Conservation (phyloP, 2,113 vertebrate species). For the Cyphomyrus plagiostoma region DNA sequence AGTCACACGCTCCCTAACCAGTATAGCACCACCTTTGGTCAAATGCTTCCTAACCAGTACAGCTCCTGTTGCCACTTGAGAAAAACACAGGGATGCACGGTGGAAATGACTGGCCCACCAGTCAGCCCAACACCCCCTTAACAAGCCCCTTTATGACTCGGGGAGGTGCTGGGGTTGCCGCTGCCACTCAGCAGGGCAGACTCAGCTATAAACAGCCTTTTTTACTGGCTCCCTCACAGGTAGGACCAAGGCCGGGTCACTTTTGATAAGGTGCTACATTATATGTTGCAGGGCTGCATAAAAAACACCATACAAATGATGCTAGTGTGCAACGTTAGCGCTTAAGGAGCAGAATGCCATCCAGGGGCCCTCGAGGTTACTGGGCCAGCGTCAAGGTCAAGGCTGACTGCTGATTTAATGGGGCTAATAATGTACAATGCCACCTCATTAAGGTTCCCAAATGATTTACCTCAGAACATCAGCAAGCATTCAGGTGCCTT, state of each 20-base stretch:
- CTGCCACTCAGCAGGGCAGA: neutral
- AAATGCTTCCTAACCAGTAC: neutral
- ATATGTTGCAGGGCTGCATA: neutral
- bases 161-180: neutral
- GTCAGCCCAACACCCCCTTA: neutral
- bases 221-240: neutral
- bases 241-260: neutral
- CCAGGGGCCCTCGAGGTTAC: neutral
- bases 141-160: neutral
- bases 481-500: slow-evolving; percentile 5
- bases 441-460: neutral
- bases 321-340: neutral
- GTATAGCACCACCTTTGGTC: neutral
- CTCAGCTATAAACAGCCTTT: neutral
- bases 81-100: neutral
- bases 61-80: neutral
- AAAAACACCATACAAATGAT: neutral
- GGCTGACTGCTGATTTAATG: neutral
- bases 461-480: neutral
- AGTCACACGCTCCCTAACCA: neutral
- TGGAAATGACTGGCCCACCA: neutral
- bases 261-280: neutral
- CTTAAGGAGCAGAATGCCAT: neutral
- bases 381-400: neutral
- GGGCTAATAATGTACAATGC: neutral